Conservation (phyloP, 1,140 invertebrate species). For the Macrobrachium nipponense region DNA sequence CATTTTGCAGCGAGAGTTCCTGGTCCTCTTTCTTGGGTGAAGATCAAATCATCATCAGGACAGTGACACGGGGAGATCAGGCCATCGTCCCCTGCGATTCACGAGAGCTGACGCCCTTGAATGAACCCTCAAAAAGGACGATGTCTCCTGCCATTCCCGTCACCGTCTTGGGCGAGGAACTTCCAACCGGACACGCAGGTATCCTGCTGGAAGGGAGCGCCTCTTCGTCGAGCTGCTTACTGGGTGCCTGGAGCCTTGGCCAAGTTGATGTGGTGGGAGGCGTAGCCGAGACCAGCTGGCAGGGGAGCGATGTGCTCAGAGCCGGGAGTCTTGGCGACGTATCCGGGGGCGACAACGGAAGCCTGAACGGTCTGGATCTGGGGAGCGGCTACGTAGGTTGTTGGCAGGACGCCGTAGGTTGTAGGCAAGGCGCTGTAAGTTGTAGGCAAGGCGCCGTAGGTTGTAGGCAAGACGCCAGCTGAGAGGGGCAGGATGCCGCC, state of each 20-base stretch:
- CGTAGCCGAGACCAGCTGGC: conserved; percentile 51
- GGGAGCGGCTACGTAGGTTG: neutral
- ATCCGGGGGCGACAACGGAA: conserved; percentile 38
- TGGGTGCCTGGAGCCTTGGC: conserved; percentile 42
- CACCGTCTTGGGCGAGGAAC: neutral
- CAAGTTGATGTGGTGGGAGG: conserved; percentile 61
- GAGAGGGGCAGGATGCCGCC: conserved; percentile 1
- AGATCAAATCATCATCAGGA: too few species aligned
- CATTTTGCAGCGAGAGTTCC: too few species aligned
- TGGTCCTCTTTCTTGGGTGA: too few species aligned
- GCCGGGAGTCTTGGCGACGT: conserved; percentile 61
- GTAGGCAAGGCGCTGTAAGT: conserved; percentile 6
- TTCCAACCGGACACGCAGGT: neutral
- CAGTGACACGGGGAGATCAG: too few species aligned
- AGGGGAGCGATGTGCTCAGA: conserved; percentile 55
- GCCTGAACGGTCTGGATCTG: conserved; percentile 2
- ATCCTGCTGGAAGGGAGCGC: neutral
- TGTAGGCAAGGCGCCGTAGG: neutral
- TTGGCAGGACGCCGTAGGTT: neutral
- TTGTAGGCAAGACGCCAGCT: neutral
- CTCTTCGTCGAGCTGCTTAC: conserved; percentile 8
- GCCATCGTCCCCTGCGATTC: too few species aligned
- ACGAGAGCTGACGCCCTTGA: too few species aligned
- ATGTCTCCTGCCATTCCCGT: neutral
- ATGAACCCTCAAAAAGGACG: too few species aligned